Conservation (phyloP, 2,888 invertebrate species). For the Azorinus chamasolen region DNA sequence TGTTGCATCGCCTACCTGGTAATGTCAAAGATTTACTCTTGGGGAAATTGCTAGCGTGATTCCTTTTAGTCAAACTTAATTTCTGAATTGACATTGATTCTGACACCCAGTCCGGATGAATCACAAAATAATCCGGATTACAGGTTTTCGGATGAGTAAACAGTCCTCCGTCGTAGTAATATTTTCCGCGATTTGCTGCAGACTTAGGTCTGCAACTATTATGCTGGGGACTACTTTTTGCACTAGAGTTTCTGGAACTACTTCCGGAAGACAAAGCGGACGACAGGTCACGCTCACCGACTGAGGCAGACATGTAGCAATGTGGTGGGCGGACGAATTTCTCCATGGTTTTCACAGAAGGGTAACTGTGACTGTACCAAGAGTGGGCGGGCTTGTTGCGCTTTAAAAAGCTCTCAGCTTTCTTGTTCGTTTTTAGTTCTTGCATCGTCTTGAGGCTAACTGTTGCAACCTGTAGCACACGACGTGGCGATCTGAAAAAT, state of each 20-base stretch:
- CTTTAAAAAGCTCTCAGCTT: conserved; percentile 62
- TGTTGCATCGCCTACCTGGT: conserved; percentile 78
- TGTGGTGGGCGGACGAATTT: conserved; percentile 59
- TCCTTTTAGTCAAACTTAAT: conserved; percentile 72
- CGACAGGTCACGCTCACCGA: conserved; percentile 57
- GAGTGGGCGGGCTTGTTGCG: conserved; percentile 74
- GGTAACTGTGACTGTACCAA: conserved; percentile 75
- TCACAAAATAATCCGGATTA: conserved; percentile 79
- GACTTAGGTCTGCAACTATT: conserved; percentile 36
- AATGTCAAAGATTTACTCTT: conserved; percentile 67
- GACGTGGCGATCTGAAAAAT: conserved; percentile 51
- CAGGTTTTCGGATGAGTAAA: conserved; percentile 75
- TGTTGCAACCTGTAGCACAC: conserved; percentile 56
- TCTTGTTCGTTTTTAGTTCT: conserved; percentile 47
- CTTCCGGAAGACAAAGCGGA: conserved; percentile 44
- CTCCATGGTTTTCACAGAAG: conserved; percentile 60
- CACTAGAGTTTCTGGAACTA: conserved; percentile 48
- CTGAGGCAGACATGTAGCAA: conserved; percentile 63
- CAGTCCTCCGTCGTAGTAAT: conserved; percentile 80
- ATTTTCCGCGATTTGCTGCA: conserved; percentile 40
- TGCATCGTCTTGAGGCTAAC: conserved; percentile 61
- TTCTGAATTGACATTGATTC: conserved; percentile 81
- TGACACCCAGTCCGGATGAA: conserved; percentile 85
- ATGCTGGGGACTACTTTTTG: conserved; percentile 59
- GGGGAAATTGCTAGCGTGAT: conserved; percentile 28